Evolutionary conservation across 2,113 vertebrate genomes (phyloP).

Genomic region (Cyprinodon tularosa): DNA sequence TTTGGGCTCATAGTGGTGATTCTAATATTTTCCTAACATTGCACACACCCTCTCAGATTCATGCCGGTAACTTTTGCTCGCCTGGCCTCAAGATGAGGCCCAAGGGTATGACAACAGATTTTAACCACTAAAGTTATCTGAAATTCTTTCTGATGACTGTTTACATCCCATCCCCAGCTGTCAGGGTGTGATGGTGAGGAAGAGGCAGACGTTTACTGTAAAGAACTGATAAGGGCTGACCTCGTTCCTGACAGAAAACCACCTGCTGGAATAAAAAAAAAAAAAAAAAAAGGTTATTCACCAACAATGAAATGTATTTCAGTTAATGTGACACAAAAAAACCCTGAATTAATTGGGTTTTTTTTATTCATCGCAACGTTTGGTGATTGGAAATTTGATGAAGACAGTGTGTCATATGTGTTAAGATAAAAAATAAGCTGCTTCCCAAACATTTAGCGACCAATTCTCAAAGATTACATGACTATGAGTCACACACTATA

Average conservation of each 20-base stretch:
- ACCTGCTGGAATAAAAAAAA: slow-evolving; percentile 63
- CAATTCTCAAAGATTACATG: too few species aligned
- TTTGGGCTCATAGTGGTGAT: slow-evolving; percentile 14
- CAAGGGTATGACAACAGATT: slow-evolving; percentile 51
- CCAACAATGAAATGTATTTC: background rate
- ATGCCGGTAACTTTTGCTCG: slow-evolving; percentile 40
- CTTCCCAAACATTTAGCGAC: background rate
- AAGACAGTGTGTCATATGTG: background rate
- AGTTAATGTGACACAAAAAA: background rate
- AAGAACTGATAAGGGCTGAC: slow-evolving; percentile 58
- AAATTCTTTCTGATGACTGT: slow-evolving; percentile 68
- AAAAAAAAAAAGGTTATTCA: slow-evolving; percentile 25
- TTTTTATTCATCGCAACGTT: background rate
- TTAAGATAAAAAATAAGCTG: background rate
- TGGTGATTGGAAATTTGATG: background rate
- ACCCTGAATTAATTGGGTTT: background rate
- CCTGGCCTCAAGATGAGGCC: slow-evolving; percentile 39
- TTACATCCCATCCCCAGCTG: slow-evolving; percentile 60
- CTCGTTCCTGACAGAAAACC: slow-evolving; percentile 73
- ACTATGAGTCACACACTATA: background rate
- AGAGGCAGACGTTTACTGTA: slow-evolving; percentile 70
- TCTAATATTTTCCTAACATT: slow-evolving; percentile 48
- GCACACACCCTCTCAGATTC: slow-evolving; percentile 33
- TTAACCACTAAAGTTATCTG: slow-evolving; percentile 50
- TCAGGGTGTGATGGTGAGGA: slow-evolving; percentile 59